phyloP scores from a whole-genome alignment of 2,797 vertebrate species.

The Sciurus vulgaris region DNA sequence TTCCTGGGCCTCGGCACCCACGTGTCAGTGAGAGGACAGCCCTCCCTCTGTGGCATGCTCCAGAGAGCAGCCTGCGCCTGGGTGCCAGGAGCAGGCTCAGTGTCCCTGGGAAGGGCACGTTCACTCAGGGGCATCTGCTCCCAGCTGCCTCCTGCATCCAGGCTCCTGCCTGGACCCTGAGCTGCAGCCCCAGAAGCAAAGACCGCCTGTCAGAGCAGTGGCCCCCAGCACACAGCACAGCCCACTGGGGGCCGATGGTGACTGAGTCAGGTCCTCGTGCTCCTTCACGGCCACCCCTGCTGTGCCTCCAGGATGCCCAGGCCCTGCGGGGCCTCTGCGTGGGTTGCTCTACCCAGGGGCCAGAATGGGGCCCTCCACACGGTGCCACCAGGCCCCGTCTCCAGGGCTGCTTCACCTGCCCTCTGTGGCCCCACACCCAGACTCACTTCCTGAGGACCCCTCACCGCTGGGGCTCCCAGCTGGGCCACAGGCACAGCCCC shows the following conservation, averaged over 20 bases:
- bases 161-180: neutral
- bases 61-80: fast-evolving
- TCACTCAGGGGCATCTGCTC: neutral
- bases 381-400: neutral
- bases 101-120: fast-evolving
- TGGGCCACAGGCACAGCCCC: fast-evolving
- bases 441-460: fast-evolving
- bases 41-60: fast-evolving
- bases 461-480: fast-evolving
- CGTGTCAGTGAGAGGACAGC: neutral
- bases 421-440: fast-evolving
- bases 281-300: neutral
- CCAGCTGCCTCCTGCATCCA: fast-evolving
- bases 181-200: neutral
- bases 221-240: fast-evolving
- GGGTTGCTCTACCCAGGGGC: neutral
- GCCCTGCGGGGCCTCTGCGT: neutral
- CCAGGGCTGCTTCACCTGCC: neutral
- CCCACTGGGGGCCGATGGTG: neutral
- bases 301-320: neutral
- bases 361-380: fast-evolving
- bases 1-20: neutral
- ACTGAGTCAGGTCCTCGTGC: neutral
- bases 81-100: neutral
- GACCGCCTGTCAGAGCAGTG: neutral